phyloP scores from a whole-genome alignment of 1,140 invertebrate species.

The Agrypnia vestita region DNA sequence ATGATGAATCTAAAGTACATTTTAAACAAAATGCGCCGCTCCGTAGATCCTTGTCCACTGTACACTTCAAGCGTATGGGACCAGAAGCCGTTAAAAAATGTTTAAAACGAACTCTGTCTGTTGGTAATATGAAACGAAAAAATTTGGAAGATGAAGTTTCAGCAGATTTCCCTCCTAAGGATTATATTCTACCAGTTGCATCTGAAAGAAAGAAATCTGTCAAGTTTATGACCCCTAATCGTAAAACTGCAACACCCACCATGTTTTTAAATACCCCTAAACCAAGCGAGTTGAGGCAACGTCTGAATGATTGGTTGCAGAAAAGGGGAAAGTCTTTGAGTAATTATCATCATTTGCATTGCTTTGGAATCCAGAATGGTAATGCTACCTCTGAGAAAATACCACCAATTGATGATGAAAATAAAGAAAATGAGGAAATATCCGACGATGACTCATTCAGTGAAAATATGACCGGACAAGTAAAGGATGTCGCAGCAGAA shows the following conservation, averaged over 20 bases:
- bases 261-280: constrained; percentile 64
- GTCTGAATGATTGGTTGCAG: constrained; percentile 71
- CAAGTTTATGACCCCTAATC: constrained; percentile 66
- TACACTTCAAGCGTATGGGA: constrained; percentile 69
- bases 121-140: constrained; percentile 67
- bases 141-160: constrained; percentile 67
- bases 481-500: constrained; percentile 53
- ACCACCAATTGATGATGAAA: constrained; percentile 67
- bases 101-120: constrained; percentile 68
- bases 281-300: constrained; percentile 66
- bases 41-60: constrained; percentile 68
- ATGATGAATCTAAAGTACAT: not conserved
- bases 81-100: constrained; percentile 66
- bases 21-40: constrained; percentile 30
- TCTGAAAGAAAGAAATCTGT: constrained; percentile 69
- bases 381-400: constrained; percentile 58
- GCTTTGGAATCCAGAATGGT: constrained; percentile 68
- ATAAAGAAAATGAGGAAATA: constrained; percentile 74
- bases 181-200: constrained; percentile 63
- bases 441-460: constrained; percentile 67
- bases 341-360: constrained; percentile 73
- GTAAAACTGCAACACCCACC: constrained; percentile 62
- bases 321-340: constrained; percentile 70
- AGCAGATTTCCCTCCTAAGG: constrained; percentile 55
- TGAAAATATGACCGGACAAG: constrained; percentile 65